phyloP scores from a whole-genome alignment of 2,888 invertebrate species.

The Tenthredo notha region DNA sequence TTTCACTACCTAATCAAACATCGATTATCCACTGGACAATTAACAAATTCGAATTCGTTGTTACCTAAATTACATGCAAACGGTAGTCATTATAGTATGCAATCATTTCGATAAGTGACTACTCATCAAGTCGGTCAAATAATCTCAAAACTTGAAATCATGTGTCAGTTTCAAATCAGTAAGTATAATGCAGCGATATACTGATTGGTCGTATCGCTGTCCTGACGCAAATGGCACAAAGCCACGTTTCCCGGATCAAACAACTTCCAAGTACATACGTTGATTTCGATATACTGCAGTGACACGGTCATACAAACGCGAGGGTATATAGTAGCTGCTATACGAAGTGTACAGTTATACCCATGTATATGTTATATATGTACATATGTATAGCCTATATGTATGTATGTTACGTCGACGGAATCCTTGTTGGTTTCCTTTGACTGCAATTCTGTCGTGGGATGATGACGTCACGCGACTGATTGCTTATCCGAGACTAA shows the following conservation, averaged over 20 bases:
- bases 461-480: constrained; percentile 5
- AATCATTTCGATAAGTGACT: background rate
- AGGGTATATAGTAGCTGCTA: background rate
- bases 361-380: background rate
- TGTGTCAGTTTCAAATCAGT: background rate
- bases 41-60: background rate
- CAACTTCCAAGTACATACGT: constrained; percentile 28
- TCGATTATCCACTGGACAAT: background rate
- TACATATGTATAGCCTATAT: background rate
- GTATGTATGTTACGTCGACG: background rate
- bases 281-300: background rate
- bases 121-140: background rate
- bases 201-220: constrained; percentile 23
- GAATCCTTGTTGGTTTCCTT: constrained; percentile 5
- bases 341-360: background rate
- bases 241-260: constrained; percentile 36
- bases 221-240: constrained; percentile 33
- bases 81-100: background rate
- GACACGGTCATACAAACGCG: background rate
- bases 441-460: constrained; percentile 29
- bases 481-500: constrained; percentile 33
- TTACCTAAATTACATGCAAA: background rate
- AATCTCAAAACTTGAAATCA: background rate
- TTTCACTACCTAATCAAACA: background rate
- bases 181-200: background rate